Conservation (phyloP, 2,113 vertebrate species). For the Platycercus adscitus region DNA sequence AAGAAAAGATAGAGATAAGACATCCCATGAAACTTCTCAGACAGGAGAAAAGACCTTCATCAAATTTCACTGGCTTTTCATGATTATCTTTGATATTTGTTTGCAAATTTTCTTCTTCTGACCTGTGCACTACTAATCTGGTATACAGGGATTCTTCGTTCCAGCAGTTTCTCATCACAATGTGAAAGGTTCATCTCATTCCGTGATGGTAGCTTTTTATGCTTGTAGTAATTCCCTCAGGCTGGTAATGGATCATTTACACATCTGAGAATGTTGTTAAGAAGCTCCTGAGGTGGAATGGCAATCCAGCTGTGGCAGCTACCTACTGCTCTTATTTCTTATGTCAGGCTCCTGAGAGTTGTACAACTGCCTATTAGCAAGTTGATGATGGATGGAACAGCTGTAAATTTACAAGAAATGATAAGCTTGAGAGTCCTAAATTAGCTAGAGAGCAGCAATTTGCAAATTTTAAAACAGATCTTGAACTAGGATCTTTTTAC, state of each 20-base stretch:
- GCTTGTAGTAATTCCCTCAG: conserved; percentile 64
- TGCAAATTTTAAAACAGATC: conserved; percentile 62
- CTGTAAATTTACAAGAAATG: conserved; percentile 71
- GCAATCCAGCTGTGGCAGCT: conserved; percentile 73
- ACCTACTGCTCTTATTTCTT: conserved; percentile 73
- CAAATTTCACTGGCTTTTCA: not conserved
- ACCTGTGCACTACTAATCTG: not conserved
- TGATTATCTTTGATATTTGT: not conserved
- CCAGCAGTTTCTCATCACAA: conserved; percentile 31
- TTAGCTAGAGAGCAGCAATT: conserved; percentile 35
- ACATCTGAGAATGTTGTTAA: conserved; percentile 79
- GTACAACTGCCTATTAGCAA: conserved; percentile 74
- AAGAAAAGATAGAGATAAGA: not conserved
- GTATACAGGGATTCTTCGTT: not conserved
- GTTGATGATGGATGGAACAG: conserved; percentile 69
- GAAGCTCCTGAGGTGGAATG: conserved; percentile 72
- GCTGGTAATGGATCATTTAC: conserved; percentile 77
- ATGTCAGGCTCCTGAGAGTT: conserved; percentile 65
- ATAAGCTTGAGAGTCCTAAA: conserved; percentile 72
- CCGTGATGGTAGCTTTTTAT: conserved; percentile 52
- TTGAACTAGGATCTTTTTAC: conserved; percentile 61
- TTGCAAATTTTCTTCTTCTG: not conserved
- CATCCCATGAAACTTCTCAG: not conserved
- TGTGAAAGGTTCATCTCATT: conserved; percentile 48
- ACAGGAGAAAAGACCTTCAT: not conserved